Evolutionary conservation across 2,797 vertebrate genomes (phyloP), one percentile per base, ranked within the genome.

Genomic region (Allobates femoralis): DNA sequence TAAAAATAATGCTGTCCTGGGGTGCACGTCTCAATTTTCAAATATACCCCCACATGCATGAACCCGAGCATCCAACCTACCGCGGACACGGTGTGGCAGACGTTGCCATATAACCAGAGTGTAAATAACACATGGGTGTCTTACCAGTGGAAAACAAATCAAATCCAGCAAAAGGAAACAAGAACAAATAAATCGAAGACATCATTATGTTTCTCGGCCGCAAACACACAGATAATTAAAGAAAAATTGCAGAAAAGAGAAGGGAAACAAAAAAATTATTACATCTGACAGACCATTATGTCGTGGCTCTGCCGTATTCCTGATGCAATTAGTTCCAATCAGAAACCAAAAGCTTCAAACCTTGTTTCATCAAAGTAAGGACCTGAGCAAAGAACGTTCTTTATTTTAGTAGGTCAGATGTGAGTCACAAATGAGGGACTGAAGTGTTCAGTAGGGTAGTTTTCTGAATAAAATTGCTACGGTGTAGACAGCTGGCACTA

Each of bases 151-250:
- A 67, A 32, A 32, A 69, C 5, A 16, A 50, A 50, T 15, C 4
- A 56, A 77, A 56, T 41, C 30, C 56, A 62, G 32, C 50, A 87
- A 88, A 89, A 80, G 85, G 50, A 46, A 87, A 79, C 5, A 76
- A 1, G 19, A 32, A 55, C n/a, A 55, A 74, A 74, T 50, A 41
- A 26, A 56, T 23, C 15, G 1, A 30, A 55, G 26, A 32, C 51
- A 30, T 55, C 46, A 51, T 77, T 77, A 16, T 5, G n/a, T 46
- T 74, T 50, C 37, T 74, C 41, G 50, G 41, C 37, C 46, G 69
- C 3, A 46, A 46, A 37, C 2, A 11, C 21, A 50, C 69, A 73
- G 41, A 73, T 73, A n/a, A 41, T 71, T 11, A 10, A 21, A 21
- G 3, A 41, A 41, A 71, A 37, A 71, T 12, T 41, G 18, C n/a